phyloP scores from a whole-genome alignment of 1,140 invertebrate species.

The Aphelenchoides fujianensis region DNA sequence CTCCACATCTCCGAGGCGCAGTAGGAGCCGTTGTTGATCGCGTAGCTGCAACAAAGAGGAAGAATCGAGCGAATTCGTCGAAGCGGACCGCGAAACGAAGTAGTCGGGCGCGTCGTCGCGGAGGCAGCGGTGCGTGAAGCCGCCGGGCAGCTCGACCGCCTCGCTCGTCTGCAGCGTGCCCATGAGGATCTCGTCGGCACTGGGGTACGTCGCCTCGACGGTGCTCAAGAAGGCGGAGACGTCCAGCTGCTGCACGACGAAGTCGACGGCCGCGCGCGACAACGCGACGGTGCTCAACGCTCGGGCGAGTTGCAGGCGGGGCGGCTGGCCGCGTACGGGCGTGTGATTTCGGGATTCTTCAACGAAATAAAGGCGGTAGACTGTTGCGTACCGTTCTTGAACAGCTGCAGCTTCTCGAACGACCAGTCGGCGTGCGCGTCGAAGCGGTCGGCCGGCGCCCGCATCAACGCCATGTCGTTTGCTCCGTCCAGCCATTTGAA shows the following conservation, averaged over 20 bases:
- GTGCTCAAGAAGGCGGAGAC: neutral
- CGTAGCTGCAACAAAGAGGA: neutral
- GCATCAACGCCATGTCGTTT: neutral
- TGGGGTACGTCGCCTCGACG: neutral
- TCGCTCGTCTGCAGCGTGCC: too few species aligned
- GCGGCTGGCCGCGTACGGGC: neutral
- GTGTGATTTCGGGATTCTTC: neutral
- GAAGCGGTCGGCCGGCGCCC: neutral
- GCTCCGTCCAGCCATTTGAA: slow-evolving; percentile 13
- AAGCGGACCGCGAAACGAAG: neutral
- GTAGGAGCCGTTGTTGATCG: neutral
- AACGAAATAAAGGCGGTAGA: neutral
- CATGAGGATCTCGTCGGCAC: neutral
- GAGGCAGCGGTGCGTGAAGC: neutral
- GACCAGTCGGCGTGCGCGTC: neutral
- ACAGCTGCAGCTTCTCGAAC: neutral
- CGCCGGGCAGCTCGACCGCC: neutral
- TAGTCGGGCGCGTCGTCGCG: neutral
- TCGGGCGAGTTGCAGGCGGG: neutral
- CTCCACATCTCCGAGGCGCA: neutral
- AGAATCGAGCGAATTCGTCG: neutral
- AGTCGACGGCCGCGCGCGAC: neutral
- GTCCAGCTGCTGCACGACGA: neutral
- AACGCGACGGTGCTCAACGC: neutral
- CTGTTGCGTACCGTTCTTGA: neutral